These are phyloP conservation scores for Keiferia lycopersicella DNA, from an alignment of 2,888 invertebrate genomes.

Conservation along the genomic window DNA sequence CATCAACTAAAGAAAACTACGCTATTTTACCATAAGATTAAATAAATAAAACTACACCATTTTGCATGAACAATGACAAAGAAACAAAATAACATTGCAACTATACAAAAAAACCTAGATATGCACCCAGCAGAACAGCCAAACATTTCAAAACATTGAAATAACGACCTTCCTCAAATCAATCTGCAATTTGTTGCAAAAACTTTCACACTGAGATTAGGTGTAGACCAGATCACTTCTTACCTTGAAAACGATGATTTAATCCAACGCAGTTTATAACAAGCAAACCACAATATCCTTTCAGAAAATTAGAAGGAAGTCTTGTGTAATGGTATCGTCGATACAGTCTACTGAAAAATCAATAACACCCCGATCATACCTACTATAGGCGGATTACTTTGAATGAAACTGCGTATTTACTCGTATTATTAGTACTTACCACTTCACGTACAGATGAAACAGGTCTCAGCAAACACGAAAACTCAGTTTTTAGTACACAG, in stretches of 20 bases:
- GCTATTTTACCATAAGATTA: no score
- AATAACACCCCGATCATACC: slow-evolving; percentile 44
- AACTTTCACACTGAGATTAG: slow-evolving; percentile 19
- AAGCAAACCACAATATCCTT: slow-evolving; percentile 22
- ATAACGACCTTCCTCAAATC: slow-evolving; percentile 44
- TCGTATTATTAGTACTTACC: slow-evolving; percentile 46
- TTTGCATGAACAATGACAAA: slow-evolving; percentile 26
- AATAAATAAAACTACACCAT: neutral
- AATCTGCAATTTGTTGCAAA: slow-evolving; percentile 34
- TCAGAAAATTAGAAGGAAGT: slow-evolving; percentile 27
- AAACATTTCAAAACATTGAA: slow-evolving; percentile 57
- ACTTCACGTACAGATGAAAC: slow-evolving; percentile 40
- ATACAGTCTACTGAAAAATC: slow-evolving; percentile 47
- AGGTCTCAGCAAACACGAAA: slow-evolving; percentile 36
- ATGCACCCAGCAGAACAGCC: slow-evolving; percentile 48
- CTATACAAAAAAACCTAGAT: slow-evolving; percentile 48
- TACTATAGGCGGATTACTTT: slow-evolving; percentile 36
- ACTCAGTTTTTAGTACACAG: slow-evolving; percentile 35
- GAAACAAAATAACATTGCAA: slow-evolving; percentile 13
- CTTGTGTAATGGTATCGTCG: slow-evolving; percentile 28
- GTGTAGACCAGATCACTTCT: slow-evolving; percentile 21
- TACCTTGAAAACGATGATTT: slow-evolving; percentile 25
- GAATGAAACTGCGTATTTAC: slow-evolving; percentile 36
- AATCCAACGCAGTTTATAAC: slow-evolving; percentile 5
- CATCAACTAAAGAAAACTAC: neutral